These are phyloP conservation scores for Cantharis rufa DNA, from an alignment of 2,888 invertebrate species.

Conservation along the genomic window DNA sequence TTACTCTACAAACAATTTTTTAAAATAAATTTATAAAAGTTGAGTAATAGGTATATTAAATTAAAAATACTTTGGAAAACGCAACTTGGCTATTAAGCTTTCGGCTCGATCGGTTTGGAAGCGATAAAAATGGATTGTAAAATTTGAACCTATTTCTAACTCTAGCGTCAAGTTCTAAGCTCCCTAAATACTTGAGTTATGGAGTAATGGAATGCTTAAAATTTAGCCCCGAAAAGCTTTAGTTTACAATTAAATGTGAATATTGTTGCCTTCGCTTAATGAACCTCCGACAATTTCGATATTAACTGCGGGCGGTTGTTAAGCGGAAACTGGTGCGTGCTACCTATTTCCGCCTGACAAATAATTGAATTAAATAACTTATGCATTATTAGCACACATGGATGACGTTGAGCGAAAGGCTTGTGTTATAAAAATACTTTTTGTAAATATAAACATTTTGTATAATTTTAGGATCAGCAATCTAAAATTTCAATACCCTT, in stretches of 20 bases:
- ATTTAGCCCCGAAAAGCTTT: background rate
- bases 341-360: constrained; percentile 19
- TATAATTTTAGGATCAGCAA: background rate
- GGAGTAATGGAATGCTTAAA: background rate
- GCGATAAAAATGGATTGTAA: background rate
- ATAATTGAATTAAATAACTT: constrained; percentile 19
- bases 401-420: background rate
- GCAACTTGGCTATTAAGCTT: background rate
- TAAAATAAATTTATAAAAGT: background rate
- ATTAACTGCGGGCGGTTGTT: constrained; percentile 4
- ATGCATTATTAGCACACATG: constrained; percentile 14
- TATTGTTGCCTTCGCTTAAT: background rate
- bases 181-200: background rate
- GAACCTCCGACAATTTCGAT: constrained; percentile 4
- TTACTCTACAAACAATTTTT: background rate
- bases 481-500: background rate
- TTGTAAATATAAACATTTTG: background rate
- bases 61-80: background rate
- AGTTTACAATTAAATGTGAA: background rate
- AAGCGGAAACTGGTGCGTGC: constrained; percentile 16
- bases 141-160: background rate
- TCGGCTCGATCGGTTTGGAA: background rate
- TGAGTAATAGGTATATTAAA: background rate
- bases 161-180: background rate
- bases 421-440: background rate